Percentiles rank a stretch among this genome's conserved stretches.
Evolutionary conservation across 1,140 invertebrate genomes (phyloP).

Genomic region (Atta texana): DNA sequence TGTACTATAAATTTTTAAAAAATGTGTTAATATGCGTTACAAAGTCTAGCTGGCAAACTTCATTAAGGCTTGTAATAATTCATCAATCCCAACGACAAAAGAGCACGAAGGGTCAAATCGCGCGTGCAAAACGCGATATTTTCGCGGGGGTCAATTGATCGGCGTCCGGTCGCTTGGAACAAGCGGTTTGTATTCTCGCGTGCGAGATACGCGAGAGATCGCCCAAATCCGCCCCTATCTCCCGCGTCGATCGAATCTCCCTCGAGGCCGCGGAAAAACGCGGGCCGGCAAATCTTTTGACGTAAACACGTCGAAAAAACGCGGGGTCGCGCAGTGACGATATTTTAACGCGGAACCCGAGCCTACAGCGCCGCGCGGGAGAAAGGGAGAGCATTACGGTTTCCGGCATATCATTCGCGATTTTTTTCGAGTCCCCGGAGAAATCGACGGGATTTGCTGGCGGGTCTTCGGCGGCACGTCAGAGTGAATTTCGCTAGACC

Average conservation of each 20-base stretch:
- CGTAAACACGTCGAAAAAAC: constrained; percentile 44
- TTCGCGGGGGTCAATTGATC: constrained; percentile 39
- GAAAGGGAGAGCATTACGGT: constrained; percentile 38
- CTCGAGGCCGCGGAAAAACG: constrained; percentile 60
- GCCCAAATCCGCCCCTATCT: constrained; percentile 61
- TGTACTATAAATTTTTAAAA: neutral
- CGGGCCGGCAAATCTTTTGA: constrained; percentile 74
- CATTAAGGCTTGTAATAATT: constrained; percentile 27
- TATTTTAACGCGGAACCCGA: constrained; percentile 54
- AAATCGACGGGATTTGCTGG: constrained; percentile 83
- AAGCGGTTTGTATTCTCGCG: constrained; percentile 15
- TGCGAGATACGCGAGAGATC: constrained; percentile 73
- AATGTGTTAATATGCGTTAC: neutral
- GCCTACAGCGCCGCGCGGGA: neutral
- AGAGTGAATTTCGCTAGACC: constrained; percentile 72
- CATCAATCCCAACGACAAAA: constrained; percentile 5
- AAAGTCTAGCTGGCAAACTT: neutral
- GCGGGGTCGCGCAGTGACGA: constrained; percentile 27
- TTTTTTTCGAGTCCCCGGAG: constrained; percentile 82
- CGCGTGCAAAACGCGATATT: constrained; percentile 24
- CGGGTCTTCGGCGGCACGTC: constrained; percentile 73
- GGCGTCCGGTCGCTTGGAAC: constrained; percentile 9
- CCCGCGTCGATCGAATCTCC: constrained; percentile 65
- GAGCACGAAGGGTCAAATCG: neutral
- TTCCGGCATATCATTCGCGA: constrained; percentile 83